Percentiles rank a stretch among this genome's conserved stretches.
Evolutionary conservation across 2,797 vertebrate species (phyloP).

Genomic region (Rhinoraja longicauda): DNA sequence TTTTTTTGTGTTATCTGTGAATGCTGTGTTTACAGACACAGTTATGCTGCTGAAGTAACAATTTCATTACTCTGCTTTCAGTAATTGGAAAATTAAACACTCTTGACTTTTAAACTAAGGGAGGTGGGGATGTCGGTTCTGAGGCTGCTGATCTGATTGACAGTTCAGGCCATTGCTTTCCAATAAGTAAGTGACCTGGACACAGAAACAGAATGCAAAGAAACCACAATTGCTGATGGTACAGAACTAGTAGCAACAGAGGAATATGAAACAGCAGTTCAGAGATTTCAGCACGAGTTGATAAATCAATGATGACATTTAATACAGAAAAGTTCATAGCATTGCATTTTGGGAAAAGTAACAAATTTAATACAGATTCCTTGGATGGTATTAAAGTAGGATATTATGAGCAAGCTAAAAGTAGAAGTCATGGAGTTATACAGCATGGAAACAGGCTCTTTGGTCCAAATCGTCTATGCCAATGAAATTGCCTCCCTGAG

Average conservation of each 20-base stretch:
- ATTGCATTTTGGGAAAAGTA: not conserved
- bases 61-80: too few relatives aligned
- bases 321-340: not conserved
- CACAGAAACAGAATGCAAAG: not conserved
- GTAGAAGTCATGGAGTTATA: too few relatives aligned
- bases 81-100: too few relatives aligned
- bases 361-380: not conserved
- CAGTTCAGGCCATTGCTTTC: not conserved
- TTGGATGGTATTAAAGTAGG: not conserved
- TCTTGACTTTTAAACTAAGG: not conserved
- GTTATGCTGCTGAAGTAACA: too few relatives aligned
- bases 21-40: too few relatives aligned
- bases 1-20: too few relatives aligned
- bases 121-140: not conserved
- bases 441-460: too few relatives aligned
- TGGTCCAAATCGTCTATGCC: too few relatives aligned
- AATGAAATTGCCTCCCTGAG: too few relatives aligned
- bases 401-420: not conserved
- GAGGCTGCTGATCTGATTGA: not conserved
- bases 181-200: not conserved
- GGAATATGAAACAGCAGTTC: not conserved
- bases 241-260: not conserved
- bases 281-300: not conserved
- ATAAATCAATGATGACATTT: not conserved
- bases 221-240: not conserved